phyloP scores from a whole-genome alignment of 2,797 vertebrate genomes.

The Clarias laeviceps region DNA sequence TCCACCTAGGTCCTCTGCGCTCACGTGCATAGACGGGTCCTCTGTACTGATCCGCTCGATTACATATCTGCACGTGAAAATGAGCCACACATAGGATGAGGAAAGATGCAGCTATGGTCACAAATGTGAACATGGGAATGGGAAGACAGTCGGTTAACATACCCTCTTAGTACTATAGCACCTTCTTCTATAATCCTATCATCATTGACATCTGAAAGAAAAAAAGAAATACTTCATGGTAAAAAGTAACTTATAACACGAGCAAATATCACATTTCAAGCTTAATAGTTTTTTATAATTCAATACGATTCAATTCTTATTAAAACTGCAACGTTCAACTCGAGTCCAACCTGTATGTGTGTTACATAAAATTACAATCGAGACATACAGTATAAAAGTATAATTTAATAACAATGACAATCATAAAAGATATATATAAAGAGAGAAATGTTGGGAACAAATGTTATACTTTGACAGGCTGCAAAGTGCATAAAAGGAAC shows the following conservation, averaged over 20 bases:
- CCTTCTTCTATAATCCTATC: constrained; percentile 72
- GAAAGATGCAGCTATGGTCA: not conserved
- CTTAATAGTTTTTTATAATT: not conserved
- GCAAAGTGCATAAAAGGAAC: too few species aligned
- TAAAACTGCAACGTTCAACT: not conserved
- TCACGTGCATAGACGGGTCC: constrained; percentile 61
- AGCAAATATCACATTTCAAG: too few species aligned
- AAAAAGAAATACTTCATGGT: not conserved
- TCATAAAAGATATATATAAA: not conserved
- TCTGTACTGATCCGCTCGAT: constrained; percentile 64
- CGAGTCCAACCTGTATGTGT: not conserved
- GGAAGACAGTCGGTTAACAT: not conserved
- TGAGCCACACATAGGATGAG: not conserved
- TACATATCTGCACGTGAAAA: constrained; percentile 68
- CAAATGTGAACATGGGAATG: not conserved
- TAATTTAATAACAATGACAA: not conserved
- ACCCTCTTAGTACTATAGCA: constrained; percentile 75
- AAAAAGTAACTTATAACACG: not conserved
- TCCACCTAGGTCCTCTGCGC: constrained; percentile 73
- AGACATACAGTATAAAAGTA: not conserved
- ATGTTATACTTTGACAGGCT: too few species aligned
- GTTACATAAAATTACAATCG: not conserved
- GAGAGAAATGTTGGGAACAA: too few species aligned
- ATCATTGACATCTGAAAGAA: constrained; percentile 71
- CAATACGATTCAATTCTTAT: not conserved